Evolutionary conservation across 2,113 vertebrate genomes (phyloP).

Genomic region (Falco punctatus): DNA sequence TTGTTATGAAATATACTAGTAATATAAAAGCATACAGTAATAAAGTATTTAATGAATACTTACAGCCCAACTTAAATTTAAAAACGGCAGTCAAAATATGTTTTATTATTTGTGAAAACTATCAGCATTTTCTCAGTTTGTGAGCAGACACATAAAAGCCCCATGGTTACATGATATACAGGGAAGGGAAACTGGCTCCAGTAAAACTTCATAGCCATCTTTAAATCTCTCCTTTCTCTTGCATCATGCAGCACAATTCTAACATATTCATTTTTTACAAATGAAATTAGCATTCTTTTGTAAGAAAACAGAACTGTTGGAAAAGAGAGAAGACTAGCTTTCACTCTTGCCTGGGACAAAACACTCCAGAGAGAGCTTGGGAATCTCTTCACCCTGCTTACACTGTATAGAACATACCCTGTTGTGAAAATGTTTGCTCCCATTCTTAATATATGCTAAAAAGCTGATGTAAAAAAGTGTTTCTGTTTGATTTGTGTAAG

Average conservation of each 20-base stretch:
- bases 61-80: neutral
- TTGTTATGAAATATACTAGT: neutral
- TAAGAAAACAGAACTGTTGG: neutral
- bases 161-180: neutral
- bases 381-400: neutral
- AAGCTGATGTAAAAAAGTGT: neutral
- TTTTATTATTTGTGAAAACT: neutral
- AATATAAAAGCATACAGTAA: neutral
- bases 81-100: neutral
- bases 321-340: neutral
- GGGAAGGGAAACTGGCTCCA: neutral
- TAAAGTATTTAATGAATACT: neutral
- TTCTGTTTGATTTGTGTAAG: neutral
- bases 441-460: neutral
- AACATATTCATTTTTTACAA: neutral
- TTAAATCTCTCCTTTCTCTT: neutral
- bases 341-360: neutral
- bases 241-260: neutral
- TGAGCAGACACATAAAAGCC: neutral
- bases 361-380: neutral
- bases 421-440: neutral
- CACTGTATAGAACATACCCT: neutral
- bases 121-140: neutral
- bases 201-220: neutral
- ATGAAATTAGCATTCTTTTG: neutral